Evolutionary conservation across 2,113 vertebrate species (phyloP).

Genomic region (Bubo blakistoni): DNA sequence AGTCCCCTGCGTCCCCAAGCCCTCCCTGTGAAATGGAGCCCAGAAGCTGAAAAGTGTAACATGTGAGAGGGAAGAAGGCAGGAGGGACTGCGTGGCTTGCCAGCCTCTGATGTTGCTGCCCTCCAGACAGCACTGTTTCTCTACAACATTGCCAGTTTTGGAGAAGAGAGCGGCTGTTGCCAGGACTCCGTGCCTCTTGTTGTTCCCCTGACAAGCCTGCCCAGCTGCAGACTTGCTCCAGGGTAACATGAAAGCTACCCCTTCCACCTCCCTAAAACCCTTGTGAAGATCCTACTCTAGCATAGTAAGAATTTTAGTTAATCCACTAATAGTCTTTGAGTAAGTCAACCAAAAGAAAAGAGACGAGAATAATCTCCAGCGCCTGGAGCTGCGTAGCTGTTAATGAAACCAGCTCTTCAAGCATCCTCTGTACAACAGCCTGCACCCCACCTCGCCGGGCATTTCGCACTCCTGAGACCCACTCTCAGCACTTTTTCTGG

Average conservation of each 20-base stretch:
- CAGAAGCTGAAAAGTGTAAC: neutral
- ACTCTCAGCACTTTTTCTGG: neutral
- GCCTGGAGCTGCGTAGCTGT: neutral
- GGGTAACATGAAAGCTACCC: neutral
- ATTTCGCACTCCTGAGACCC: accelerated
- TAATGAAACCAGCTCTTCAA: neutral
- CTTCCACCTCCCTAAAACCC: neutral
- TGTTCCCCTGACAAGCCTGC: neutral
- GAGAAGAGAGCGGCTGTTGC: neutral
- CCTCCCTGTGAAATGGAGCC: neutral
- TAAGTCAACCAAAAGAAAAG: neutral
- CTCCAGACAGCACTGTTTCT: neutral
- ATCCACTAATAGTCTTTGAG: conserved; percentile 31
- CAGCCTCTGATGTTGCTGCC: neutral
- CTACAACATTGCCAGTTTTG: neutral
- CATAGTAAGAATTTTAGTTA: neutral
- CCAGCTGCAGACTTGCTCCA: neutral
- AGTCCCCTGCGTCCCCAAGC: neutral
- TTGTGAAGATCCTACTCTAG: neutral
- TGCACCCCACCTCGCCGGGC: neutral
- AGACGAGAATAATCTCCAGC: neutral
- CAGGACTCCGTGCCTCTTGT: neutral
- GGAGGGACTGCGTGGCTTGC: neutral
- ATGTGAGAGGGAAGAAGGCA: neutral
- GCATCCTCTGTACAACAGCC: neutral